Base-by-base conservation (phyloP, 2,113 vertebrate species). In the Anarrhichthys ocellatus region DNA sequence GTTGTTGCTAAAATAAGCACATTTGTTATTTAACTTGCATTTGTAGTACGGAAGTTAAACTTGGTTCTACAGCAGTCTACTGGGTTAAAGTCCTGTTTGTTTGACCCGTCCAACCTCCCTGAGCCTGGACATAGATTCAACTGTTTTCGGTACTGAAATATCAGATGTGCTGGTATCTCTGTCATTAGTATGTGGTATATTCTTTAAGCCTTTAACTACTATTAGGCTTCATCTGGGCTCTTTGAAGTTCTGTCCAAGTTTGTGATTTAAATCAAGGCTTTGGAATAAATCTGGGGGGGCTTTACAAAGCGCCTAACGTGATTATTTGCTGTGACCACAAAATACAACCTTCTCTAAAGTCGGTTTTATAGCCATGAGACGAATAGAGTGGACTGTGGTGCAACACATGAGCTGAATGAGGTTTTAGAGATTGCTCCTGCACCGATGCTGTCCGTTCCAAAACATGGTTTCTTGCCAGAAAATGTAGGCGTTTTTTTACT, bases 231-330 rank as follows among this genome's bases (percentile, higher is more conserved):
- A 77, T 69, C 79, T 74, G 76, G 42, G 59, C 40, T 78, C 58
- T 82, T 86, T 87, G 62, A 85, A 86, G 81, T 82, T 56, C 89
- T 90, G 87, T 92, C 92, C 92, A 93, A 93, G 88, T 89, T 93
- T 66, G 91, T 73, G 91, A 94, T 92, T 75, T 79, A 15, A 86
- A 83, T 66, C 42, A 56, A 62, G 66, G 36, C 56, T 6, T 58
- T 66, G 73, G 27, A 59, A 36, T 78, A 46, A 72, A 64, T 46
- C 64, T 65, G 76, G 9, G 27, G 5, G 52, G 71, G 59, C 65
- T 73, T 63, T 36, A 58, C 40, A 40, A 63, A 50, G 38, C 38
- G 18, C 34, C 27, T 46, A 10, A 77, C 17, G 0, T 54, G 42
- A 80, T 87, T 86, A 76, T 83, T 81, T 76, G 22, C 27, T 62